A percentile compares a stretch with the other conserved stretches of the same genome.
Conservation (phyloP, 2,113 vertebrate species). For the Corythaeola cristata region DNA sequence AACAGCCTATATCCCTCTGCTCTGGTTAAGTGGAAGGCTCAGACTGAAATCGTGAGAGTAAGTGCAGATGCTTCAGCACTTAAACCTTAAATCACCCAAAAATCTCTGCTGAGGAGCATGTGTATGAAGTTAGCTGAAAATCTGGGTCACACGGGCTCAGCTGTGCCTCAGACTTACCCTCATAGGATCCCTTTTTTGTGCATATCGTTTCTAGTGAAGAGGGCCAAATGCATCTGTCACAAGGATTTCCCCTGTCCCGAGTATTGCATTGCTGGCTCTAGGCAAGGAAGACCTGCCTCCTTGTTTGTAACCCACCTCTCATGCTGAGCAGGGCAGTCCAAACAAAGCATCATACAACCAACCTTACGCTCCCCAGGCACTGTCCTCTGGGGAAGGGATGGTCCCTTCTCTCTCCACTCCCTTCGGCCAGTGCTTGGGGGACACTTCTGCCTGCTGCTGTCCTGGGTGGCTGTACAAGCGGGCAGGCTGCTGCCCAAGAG, state of each 20-base stretch:
- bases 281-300: background rate
- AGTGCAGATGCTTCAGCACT: background rate
- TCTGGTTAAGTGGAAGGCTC: background rate
- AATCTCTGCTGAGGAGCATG: background rate
- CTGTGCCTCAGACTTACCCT: background rate
- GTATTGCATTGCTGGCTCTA: background rate
- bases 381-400: background rate
- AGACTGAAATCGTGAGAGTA: background rate
- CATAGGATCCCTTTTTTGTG: background rate
- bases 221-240: background rate
- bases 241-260: background rate
- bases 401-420: background rate
- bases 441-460: background rate
- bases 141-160: background rate
- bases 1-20: background rate
- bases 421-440: rapidly evolving
- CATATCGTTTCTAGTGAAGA: background rate
- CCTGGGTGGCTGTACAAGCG: background rate
- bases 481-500: background rate
- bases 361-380: background rate
- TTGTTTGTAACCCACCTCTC: background rate
- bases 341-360: background rate
- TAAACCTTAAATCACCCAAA: background rate
- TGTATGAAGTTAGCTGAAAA: background rate
- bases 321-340: background rate